Evolutionary conservation across 1,140 invertebrate species (phyloP), one percentile per base, ranked within the genome.

Genomic region (Solenopsis fugax): DNA sequence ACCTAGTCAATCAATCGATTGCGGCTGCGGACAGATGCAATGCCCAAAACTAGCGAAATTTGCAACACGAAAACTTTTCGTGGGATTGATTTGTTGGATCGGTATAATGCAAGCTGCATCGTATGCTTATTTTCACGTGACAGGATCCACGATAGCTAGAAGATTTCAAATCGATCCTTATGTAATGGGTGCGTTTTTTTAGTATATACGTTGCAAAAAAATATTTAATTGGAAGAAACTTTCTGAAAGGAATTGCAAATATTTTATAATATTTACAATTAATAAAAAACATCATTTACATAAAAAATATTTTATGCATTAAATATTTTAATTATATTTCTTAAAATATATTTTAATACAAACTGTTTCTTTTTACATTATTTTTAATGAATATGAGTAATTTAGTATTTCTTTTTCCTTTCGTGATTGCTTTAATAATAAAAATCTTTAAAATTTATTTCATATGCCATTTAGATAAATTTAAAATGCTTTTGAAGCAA

Each of bases 41-140:
- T 96, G 96, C 88, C 94, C 96, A 5, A 95, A 93, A 89, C 96
- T 96, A 86, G 95, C 96, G 58, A 96, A 95, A 93, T 96, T 95
- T 48, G 96, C 96, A 24, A 96, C 96, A 6, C 92, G 96, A 4
- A 93, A 94, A 67, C 91, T 95, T 29, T 96, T 96, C 90, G 92
- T 96, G 13, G 78, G 94, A 12, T 90, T 96, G 0, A 88, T 97
- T n/a, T 93, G 95, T 73, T 88, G 95, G 85, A 93, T 96, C 16
- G 96, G 96, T 2, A 65, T 95, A 13, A 84, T 96, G 4, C 96
- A 96, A 91, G 96, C 96, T 3, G 95, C 96, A 34, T 93, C 95
- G 34, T 93, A 96, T 34, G 93, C 95, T 37, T 97, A 97, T 90
- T 96, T 97, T 87, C 91, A 95, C 24, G 93, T 96, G 3, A 96